Evolutionary conservation across 2,888 invertebrate species (phyloP), one percentile per base, ranked within the genome.

Genomic region (Girardia tigrina): DNA sequence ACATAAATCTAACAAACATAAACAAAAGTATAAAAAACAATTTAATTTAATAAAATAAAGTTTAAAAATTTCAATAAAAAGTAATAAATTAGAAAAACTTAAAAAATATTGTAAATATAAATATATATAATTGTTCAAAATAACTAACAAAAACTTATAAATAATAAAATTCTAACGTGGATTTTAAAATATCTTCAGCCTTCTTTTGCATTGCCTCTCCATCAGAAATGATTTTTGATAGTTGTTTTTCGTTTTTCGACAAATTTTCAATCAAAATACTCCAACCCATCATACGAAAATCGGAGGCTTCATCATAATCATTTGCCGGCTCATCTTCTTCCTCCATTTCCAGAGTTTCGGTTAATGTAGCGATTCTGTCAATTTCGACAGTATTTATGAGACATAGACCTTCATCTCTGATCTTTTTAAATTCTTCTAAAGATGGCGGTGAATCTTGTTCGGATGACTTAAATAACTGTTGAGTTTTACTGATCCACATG

Each of bases 201-300:
- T 56, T 56, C 56, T 56, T 56, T 56, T 56, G 56, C 56, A 56
- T 56, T 2, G 56, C 56, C n/a, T 56, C 56, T 56, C 56, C 56
- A 23, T 56, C n/a, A n/a, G n/a, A 20, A 20, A 56, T 56, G 23
- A 56, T 56, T n/a, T 56, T 56, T 20, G 56, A 56, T 56, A 56
- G n/a, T 56, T 56, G 8, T 16, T 56, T 56, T 56, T 56, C 56
- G 23, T 56, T 56, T 56, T 56, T 56, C n/a, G 4, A n/a, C 23
- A 56, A 56, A 56, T 56, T 56, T 20, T 56, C 56, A n/a, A 56
- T 23, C 23, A 56, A n/a, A 8, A 56, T 56, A 4, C 56, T 16
- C 56, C 56, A 56, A 2, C 56, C 56, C 6, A 23, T 56, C 56
- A 56, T 56, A 20, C 56, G 56, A n/a, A 56, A 56, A 56, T 56